Percentiles rank a stretch among this genome's conserved stretches.
Conservation (phyloP, 2,888 invertebrate genomes). For the Nysson spinosus region DNA sequence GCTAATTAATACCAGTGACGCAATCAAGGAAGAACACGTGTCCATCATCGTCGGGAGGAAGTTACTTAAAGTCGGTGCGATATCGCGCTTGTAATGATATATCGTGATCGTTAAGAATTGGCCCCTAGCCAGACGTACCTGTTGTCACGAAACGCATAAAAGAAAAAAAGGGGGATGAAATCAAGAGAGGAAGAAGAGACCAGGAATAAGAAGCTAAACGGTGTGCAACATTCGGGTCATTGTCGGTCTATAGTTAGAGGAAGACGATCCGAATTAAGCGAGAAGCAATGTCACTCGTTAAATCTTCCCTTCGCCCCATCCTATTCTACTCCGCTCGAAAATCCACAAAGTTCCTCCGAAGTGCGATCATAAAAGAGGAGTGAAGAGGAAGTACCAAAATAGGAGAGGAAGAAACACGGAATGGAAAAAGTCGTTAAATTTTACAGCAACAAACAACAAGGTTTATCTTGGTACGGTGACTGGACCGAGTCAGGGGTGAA, state of each 20-base stretch:
- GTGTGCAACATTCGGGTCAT: slow-evolving; percentile 71
- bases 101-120: slow-evolving; percentile 31
- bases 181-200: slow-evolving; percentile 10
- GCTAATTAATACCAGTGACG: background rate
- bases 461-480: slow-evolving; percentile 15
- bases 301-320: too few species aligned
- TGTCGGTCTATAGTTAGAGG: slow-evolving; percentile 73
- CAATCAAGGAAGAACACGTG: background rate
- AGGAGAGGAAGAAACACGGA: too few species aligned
- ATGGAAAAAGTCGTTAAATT: slow-evolving; percentile 1
- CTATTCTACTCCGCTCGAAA: too few species aligned
- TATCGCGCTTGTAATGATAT: slow-evolving; percentile 12
- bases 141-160: slow-evolving; percentile 20
- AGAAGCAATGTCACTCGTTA: too few species aligned
- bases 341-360: too few species aligned
- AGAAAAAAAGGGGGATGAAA: slow-evolving; percentile 19
- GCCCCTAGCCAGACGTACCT: slow-evolving; percentile 36
- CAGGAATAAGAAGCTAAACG: background rate
- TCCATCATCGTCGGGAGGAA: background rate
- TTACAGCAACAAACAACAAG: slow-evolving; percentile 18
- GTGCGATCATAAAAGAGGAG: too few species aligned
- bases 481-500: slow-evolving; percentile 9
- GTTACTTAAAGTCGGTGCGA: background rate
- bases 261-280: slow-evolving; percentile 1
- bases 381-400: too few species aligned